phyloP scores from a whole-genome alignment of 2,797 vertebrate genomes.

The Trachops cirrhosus region DNA sequence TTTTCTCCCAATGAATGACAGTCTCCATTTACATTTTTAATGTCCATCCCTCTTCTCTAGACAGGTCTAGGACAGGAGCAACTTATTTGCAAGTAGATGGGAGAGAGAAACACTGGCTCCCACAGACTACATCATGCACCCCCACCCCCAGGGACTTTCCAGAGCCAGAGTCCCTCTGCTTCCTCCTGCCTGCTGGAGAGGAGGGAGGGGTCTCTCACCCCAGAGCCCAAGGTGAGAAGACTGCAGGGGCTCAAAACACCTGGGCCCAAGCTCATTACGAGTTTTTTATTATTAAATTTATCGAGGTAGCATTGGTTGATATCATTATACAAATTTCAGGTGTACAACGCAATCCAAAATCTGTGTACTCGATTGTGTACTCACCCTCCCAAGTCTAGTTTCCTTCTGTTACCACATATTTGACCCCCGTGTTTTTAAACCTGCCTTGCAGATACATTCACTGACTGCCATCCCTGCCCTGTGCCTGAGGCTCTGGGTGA shows the following conservation, averaged over 20 bases:
- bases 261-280: neutral
- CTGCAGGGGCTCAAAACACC: neutral
- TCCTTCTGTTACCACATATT: neutral
- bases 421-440: neutral
- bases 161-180: neutral
- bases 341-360: neutral
- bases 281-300: neutral
- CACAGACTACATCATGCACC: neutral
- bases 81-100: neutral
- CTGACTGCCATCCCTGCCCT: neutral
- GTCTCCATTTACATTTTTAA: slow-evolving; percentile 19
- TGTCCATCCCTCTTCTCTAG: slow-evolving; percentile 62
- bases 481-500: neutral
- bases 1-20: slow-evolving; percentile 66
- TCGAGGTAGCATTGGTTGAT: neutral
- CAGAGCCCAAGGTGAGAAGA: neutral
- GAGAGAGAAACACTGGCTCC: neutral
- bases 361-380: neutral
- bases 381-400: neutral
- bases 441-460: neutral
- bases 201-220: neutral
- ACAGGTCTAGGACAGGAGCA: slow-evolving; percentile 34
- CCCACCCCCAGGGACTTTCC: neutral
- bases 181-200: neutral
- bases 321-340: neutral